phyloP scores from a whole-genome alignment of 2,888 invertebrate species.

The Cephus spinipes region DNA sequence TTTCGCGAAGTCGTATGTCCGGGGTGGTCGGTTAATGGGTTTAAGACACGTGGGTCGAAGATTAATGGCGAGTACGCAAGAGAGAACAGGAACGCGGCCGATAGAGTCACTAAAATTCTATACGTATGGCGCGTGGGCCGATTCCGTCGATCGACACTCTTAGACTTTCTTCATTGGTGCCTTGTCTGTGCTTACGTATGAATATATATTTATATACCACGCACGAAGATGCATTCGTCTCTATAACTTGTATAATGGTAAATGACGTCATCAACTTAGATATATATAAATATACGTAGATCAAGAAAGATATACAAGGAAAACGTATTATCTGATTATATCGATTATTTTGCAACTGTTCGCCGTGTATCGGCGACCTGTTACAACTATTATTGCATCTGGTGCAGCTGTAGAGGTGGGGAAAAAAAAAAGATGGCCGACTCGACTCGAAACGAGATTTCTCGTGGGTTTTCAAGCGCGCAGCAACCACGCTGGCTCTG shows the following conservation, averaged over 20 bases:
- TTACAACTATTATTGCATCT: not conserved
- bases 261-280: not conserved
- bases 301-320: not conserved
- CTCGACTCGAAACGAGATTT: constrained; percentile 14
- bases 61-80: not conserved
- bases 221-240: too few species aligned
- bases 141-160: not conserved
- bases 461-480: constrained; percentile 18
- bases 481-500: not conserved
- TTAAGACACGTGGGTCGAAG: not conserved
- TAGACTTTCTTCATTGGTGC: not conserved
- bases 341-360: not conserved
- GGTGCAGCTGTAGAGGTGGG: not conserved
- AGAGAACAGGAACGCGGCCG: not conserved
- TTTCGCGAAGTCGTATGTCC: not conserved
- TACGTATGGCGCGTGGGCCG: not conserved
- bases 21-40: not conserved
- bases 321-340: not conserved
- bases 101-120: not conserved
- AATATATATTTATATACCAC: too few species aligned
- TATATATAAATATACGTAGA: not conserved
- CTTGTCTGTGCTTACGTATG: too few species aligned
- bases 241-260: not conserved
- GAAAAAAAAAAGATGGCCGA: not conserved
- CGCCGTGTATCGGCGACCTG: not conserved